Evolutionary conservation across 1,140 invertebrate species (phyloP).

Genomic region (Philaenus spumarius): DNA sequence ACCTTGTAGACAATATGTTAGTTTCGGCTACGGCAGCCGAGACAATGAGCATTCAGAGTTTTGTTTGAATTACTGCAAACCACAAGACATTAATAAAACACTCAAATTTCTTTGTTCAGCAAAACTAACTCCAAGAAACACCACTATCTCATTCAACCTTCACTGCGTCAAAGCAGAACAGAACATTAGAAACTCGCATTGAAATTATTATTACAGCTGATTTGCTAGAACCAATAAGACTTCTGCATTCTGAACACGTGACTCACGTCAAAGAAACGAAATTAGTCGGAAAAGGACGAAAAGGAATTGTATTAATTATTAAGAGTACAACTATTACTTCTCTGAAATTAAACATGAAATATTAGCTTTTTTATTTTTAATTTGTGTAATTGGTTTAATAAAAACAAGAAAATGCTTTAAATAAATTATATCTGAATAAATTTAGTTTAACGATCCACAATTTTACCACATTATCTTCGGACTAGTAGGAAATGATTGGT

Average conservation of each 20-base stretch:
- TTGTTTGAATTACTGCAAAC: background rate
- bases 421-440: too few relatives aligned
- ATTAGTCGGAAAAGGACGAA: constrained; percentile 4
- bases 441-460: constrained; percentile 2
- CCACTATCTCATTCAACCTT: background rate
- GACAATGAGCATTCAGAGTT: background rate
- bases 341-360: too few relatives aligned
- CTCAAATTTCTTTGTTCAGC: background rate
- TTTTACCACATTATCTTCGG: constrained; percentile 6
- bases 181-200: background rate
- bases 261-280: background rate
- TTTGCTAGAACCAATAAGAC: background rate
- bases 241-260: constrained; percentile 8
- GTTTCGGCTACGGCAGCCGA: background rate
- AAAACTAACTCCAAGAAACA: background rate
- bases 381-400: too few relatives aligned
- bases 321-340: too few relatives aligned
- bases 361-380: too few relatives aligned
- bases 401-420: too few relatives aligned
- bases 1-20: too few relatives aligned
- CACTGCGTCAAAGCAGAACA: background rate
- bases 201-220: constrained; percentile 15
- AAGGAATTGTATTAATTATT: too few relatives aligned
- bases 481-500: background rate
- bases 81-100: background rate